Conservation (phyloP, 2,888 invertebrate genomes). For the Drosophila monieri region DNA sequence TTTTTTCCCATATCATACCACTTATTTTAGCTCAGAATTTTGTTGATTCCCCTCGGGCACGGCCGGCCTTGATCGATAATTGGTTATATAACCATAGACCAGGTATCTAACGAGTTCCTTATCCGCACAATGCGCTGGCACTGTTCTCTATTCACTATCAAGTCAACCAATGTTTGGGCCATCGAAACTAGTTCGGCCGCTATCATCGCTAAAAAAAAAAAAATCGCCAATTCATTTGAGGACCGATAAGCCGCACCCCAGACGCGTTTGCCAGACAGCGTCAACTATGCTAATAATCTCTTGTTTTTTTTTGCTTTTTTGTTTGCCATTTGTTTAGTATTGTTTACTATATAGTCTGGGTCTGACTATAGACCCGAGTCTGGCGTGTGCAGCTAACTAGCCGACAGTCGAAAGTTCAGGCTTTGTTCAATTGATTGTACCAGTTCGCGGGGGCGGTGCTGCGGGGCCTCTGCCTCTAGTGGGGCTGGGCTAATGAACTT, state of each 20-base stretch:
- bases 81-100: conserved; percentile 53
- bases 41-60: conserved; percentile 9
- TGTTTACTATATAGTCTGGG: conserved; percentile 36
- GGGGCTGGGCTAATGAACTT: conserved; percentile 61
- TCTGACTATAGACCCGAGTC: conserved; percentile 27
- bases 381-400: conserved; percentile 42
- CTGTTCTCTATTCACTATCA: conserved; percentile 20
- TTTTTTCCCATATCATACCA: conserved; percentile 24
- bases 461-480: neutral
- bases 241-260: conserved; percentile 48
- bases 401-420: conserved; percentile 59
- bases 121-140: conserved; percentile 15
- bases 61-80: conserved; percentile 58
- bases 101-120: conserved; percentile 19
- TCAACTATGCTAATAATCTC: conserved; percentile 37
- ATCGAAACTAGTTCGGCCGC: conserved; percentile 15
- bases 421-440: conserved; percentile 46
- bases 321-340: conserved; percentile 24
- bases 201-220: conserved; percentile 18
- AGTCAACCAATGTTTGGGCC: conserved; percentile 31
- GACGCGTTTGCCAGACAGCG: conserved; percentile 61
- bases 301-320: neutral
- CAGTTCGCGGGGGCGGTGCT: neutral
- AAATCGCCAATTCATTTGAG: conserved; percentile 33
- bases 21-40: conserved; percentile 50